Conservation (phyloP, 2,888 invertebrate genomes). For the Limnephilus lunatus region DNA sequence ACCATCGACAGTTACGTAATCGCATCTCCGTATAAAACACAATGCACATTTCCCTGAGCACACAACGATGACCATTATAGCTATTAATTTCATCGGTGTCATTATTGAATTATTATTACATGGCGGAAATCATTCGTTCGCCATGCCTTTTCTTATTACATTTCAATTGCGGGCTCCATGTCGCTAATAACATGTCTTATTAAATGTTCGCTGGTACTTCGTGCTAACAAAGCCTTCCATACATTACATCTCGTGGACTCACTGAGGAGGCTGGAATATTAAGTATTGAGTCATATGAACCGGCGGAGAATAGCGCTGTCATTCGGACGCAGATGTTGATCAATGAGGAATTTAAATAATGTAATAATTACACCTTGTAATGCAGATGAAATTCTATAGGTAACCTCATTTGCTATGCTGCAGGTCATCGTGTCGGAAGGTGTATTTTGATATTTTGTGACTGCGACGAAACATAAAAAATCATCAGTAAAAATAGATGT, state of each 20-base stretch:
- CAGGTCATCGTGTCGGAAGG: not conserved
- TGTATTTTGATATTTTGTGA: not conserved
- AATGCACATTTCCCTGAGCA: not conserved
- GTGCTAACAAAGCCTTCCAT: not conserved
- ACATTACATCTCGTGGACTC: not conserved
- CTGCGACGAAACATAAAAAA: not conserved
- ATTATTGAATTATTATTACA: constrained; percentile 34
- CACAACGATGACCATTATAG: constrained; percentile 26
- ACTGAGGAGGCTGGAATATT: not conserved
- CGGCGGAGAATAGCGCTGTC: constrained; percentile 12
- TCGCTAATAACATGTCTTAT: constrained; percentile 45
- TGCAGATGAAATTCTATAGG: not conserved
- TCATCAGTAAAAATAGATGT: no score
- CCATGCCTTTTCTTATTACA: constrained; percentile 25
- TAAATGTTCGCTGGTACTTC: constrained; percentile 22
- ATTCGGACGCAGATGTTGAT: constrained; percentile 25
- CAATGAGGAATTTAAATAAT: constrained; percentile 13
- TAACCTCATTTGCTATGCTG: not conserved
- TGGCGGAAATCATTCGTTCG: constrained; percentile 15
- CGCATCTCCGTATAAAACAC: not conserved
- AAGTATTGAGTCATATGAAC: not conserved
- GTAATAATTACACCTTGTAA: not conserved
- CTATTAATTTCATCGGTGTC: constrained; percentile 27
- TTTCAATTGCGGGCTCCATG: constrained; percentile 36
- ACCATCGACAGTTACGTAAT: not conserved